Conservation (phyloP, 2,113 vertebrate genomes). For the Jaculus jaculus region DNA sequence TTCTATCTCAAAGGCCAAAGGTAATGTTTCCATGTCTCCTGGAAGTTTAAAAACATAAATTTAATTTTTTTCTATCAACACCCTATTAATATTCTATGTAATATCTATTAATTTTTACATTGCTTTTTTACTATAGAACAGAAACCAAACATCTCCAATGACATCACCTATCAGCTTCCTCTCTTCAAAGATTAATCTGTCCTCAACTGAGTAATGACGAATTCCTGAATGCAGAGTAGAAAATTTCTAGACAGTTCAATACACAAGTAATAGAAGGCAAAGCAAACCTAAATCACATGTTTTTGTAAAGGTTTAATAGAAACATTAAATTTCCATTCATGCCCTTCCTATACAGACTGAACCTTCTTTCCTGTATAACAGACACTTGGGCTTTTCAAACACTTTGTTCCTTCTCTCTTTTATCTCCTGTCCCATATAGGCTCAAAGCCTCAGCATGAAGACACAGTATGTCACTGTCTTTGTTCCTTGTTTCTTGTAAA, state of each 20-base stretch:
- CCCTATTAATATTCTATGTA: not conserved
- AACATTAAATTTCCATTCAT: constrained; percentile 56
- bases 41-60: constrained; percentile 15
- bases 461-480: constrained; percentile 51
- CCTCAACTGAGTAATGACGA: not conserved
- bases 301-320: constrained; percentile 56
- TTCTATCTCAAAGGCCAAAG: constrained; percentile 56
- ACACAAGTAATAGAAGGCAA: not conserved
- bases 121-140: constrained; percentile 32
- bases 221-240: constrained; percentile 34
- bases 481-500: constrained; percentile 57
- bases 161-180: constrained; percentile 12
- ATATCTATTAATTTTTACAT: constrained; percentile 35
- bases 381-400: constrained; percentile 58
- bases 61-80: not conserved
- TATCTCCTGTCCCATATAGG: constrained; percentile 54
- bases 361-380: constrained; percentile 54
- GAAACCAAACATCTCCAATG: constrained; percentile 13
- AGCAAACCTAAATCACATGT: constrained; percentile 28
- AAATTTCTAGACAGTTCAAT: constrained; percentile 34
- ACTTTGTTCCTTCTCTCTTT: constrained; percentile 55
- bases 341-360: constrained; percentile 16
- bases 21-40: constrained; percentile 35
- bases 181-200: constrained; percentile 43
- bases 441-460: constrained; percentile 60